phyloP scores from a whole-genome alignment of 2,888 invertebrate species.

The Trachelus stipa region DNA sequence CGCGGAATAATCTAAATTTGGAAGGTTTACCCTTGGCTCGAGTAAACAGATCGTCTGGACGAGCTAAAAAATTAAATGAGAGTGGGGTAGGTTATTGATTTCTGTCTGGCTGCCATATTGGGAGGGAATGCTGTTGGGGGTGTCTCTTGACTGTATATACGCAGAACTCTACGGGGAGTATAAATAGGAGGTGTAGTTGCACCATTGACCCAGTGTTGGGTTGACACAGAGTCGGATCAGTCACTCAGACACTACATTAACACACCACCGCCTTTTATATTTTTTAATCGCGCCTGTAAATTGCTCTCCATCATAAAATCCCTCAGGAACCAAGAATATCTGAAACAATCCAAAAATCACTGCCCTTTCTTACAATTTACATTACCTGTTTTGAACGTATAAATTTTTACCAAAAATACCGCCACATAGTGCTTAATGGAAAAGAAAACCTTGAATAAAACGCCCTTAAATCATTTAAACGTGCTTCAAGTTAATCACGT shows the following conservation, averaged over 20 bases:
- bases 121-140: constrained; percentile 51
- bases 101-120: constrained; percentile 53
- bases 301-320: constrained; percentile 7
- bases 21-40: background rate
- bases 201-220: constrained; percentile 65
- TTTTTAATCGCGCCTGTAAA: constrained; percentile 26
- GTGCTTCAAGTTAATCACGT: background rate
- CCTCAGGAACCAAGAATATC: constrained; percentile 23
- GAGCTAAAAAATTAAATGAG: constrained; percentile 11
- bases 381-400: background rate
- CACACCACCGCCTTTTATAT: constrained; percentile 32
- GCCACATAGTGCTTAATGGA: background rate
- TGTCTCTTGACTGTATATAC: constrained; percentile 54
- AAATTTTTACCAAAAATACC: background rate
- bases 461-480: background rate
- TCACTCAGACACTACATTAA: constrained; percentile 26
- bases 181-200: constrained; percentile 64
- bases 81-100: constrained; percentile 61
- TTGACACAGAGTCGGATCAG: constrained; percentile 56
- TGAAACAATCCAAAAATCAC: constrained; percentile 48
- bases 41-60: background rate
- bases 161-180: constrained; percentile 48
- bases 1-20: background rate
- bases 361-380: constrained; percentile 43
- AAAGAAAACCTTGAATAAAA: background rate